Evolutionary conservation across 2,113 vertebrate species (phyloP).

Genomic region (Tinamus guttatus): DNA sequence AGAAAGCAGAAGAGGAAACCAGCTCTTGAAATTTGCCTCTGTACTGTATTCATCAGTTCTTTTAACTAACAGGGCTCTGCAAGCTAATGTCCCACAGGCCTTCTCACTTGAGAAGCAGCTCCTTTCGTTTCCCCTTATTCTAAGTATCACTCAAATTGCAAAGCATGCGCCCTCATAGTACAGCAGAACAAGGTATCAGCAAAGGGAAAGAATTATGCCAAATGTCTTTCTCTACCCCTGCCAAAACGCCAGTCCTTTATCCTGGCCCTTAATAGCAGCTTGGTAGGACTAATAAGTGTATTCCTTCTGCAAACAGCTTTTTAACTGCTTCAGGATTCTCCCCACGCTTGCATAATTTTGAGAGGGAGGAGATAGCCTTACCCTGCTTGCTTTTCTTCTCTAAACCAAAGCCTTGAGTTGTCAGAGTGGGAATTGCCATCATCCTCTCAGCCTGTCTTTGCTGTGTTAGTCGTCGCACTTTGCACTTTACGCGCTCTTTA

Average conservation of each 20-base stretch:
- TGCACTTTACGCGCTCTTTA: neutral
- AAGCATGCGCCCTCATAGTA: neutral
- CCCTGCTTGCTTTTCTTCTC: fast-evolving
- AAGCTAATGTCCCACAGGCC: fast-evolving
- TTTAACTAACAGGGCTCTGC: neutral
- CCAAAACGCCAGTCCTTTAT: fast-evolving
- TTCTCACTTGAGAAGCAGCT: neutral
- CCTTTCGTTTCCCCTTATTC: neutral
- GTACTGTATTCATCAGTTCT: neutral
- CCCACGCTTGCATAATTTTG: fast-evolving
- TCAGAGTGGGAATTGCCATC: neutral
- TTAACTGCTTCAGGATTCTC: fast-evolving
- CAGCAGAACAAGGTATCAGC: neutral
- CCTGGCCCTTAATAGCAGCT: neutral
- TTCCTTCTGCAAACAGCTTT: neutral
- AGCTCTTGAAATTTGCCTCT: neutral
- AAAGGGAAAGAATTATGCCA: fast-evolving
- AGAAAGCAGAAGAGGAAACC: fast-evolving
- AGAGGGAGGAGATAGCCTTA: neutral
- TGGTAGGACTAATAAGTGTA: fast-evolving
- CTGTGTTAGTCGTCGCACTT: fast-evolving
- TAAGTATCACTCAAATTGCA: neutral
- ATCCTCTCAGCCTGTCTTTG: neutral
- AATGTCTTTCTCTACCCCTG: neutral
- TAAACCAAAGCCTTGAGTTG: neutral